A percentile compares a stretch with the other conserved stretches of the same genome.
phyloP scores from a whole-genome alignment of 92 coral and sea anemone genomes.

The Phenganax subtilis region DNA sequence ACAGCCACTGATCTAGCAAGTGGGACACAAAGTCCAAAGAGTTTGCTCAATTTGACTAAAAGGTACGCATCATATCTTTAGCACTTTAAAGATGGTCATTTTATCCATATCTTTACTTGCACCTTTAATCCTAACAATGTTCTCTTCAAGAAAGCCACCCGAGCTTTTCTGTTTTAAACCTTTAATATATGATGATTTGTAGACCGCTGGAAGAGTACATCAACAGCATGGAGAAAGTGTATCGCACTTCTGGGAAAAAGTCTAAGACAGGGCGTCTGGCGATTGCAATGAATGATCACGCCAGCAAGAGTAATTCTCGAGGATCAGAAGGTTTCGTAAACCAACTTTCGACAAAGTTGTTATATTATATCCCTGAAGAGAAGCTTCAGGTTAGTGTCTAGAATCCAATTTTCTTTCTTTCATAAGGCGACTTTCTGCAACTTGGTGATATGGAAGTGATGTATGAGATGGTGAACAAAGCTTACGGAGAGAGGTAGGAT shows the following conservation, averaged over 20 bases:
- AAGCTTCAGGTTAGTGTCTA: background rate
- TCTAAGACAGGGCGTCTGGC: conserved; percentile 7
- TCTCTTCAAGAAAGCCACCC: background rate
- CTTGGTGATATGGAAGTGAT: background rate
- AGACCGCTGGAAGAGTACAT: conserved; percentile 17
- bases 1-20: background rate
- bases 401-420: background rate
- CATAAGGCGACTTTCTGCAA: background rate
- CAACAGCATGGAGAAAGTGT: conserved; percentile 1
- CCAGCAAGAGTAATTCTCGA: background rate
- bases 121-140: no score
- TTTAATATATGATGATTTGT: background rate
- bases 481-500: conserved; percentile 14
- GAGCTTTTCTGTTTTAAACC: background rate
- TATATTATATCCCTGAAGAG: background rate
- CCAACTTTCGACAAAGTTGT: background rate
- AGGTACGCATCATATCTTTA: background rate
- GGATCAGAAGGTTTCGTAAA: background rate
- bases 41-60: background rate
- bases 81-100: no score
- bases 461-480: conserved; percentile 2
- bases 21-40: background rate
- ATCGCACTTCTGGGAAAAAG: conserved; percentile 1
- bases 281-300: conserved; percentile 19
- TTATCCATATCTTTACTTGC: no score